These are phyloP conservation scores for Chesias legatella DNA, from an alignment of 2,888 invertebrate species.

Conservation along the genomic window DNA sequence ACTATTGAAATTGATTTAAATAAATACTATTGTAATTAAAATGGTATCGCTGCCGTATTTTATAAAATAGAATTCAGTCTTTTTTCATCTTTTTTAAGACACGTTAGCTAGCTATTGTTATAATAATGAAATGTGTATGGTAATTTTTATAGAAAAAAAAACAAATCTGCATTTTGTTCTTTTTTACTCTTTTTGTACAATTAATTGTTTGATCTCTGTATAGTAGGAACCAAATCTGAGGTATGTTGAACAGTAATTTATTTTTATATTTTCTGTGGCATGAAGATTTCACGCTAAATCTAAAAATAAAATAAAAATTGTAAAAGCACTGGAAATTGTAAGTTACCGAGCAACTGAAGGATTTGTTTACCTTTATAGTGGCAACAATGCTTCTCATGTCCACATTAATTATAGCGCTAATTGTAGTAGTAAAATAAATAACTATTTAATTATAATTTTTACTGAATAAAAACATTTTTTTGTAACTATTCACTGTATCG, in stretches of 20 bases:
- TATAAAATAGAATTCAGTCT: constrained; percentile 77
- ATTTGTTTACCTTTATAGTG: constrained; percentile 37
- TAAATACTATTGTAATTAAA: constrained; percentile 77
- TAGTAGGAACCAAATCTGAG: constrained; percentile 66
- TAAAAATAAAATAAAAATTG: constrained; percentile 28
- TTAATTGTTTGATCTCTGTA: constrained; percentile 68
- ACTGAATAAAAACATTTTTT: constrained; percentile 61
- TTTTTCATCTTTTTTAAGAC: constrained; percentile 79
- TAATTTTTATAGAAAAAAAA: constrained; percentile 73
- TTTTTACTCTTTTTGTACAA: constrained; percentile 44
- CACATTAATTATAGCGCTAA: constrained; percentile 56
- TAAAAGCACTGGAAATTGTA: constrained; percentile 42
- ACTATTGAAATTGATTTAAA: constrained; percentile 78
- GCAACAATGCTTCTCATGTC: constrained; percentile 43
- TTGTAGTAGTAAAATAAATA: constrained; percentile 62
- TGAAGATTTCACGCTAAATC: constrained; percentile 26
- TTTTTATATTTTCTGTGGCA: constrained; percentile 44
- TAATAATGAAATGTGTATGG: constrained; percentile 75
- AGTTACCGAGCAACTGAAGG: constrained; percentile 47
- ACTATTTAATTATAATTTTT: constrained; percentile 58
- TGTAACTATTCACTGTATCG: constrained; percentile 56
- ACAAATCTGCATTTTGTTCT: constrained; percentile 72
- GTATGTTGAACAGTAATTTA: constrained; percentile 39
- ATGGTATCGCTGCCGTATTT: constrained; percentile 77
- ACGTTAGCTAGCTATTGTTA: constrained; percentile 76